A percentile compares a stretch with the other conserved stretches of the same genome.
phyloP scores from a whole-genome alignment of 2,888 invertebrate genomes.

The Ceraclea dissimilis region DNA sequence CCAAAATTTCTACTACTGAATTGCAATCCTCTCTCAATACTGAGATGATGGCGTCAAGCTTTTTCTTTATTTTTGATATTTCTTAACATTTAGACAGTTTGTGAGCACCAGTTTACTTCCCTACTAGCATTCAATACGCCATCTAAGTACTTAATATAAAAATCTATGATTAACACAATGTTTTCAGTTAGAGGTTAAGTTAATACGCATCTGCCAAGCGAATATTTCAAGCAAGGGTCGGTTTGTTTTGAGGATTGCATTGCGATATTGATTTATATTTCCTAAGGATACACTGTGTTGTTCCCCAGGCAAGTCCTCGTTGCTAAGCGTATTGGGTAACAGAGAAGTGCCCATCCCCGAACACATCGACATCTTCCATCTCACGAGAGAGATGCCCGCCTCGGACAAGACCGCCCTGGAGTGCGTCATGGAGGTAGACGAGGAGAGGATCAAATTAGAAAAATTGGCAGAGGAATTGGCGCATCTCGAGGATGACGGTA shows the following conservation, averaged over 20 bases:
- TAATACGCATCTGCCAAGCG: too few species aligned
- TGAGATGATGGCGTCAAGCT: too few species aligned
- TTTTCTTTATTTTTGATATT: too few species aligned
- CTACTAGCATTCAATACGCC: too few species aligned
- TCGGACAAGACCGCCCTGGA: slow-evolving; percentile 92
- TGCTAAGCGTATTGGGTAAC: slow-evolving; percentile 84
- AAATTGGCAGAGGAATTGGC: slow-evolving; percentile 85
- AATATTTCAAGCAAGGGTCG: too few species aligned
- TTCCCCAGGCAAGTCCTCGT: slow-evolving; percentile 77
- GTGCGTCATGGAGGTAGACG: slow-evolving; percentile 98
- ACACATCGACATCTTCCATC: slow-evolving; percentile 95
- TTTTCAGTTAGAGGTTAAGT: neutral
- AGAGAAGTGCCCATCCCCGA: slow-evolving; percentile 94
- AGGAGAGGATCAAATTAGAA: slow-evolving; percentile 85
- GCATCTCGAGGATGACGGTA: slow-evolving; percentile 79
- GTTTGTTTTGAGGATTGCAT: too few species aligned
- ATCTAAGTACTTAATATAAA: too few species aligned
- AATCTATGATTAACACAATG: too few species aligned
- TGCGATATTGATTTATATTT: neutral
- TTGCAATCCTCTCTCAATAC: too few species aligned
- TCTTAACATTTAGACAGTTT: neutral
- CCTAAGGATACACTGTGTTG: neutral
- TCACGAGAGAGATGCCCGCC: slow-evolving; percentile 97
- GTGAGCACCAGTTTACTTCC: too few species aligned
- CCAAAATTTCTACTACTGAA: too few species aligned